phyloP scores from a whole-genome alignment of 2,113 vertebrate species.

The Osmerus mordax region DNA sequence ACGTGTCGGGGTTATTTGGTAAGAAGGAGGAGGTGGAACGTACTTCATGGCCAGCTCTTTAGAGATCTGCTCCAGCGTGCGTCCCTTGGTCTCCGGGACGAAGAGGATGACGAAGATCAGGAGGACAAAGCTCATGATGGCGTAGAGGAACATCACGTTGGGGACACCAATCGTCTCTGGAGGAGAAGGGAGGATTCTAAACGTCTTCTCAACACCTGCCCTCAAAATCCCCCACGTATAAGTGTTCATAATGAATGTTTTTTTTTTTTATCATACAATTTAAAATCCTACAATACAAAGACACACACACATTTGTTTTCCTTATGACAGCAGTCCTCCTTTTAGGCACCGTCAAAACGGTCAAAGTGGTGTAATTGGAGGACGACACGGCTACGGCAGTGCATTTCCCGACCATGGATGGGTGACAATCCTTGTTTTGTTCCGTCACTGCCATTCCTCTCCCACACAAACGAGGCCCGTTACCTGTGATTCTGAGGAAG shows the following conservation, averaged over 20 bases:
- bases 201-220: constrained; percentile 5
- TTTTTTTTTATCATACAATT: no score
- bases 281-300: background rate
- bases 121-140: constrained; percentile 82
- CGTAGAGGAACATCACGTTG: constrained; percentile 86
- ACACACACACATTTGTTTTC: no score
- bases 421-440: background rate
- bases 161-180: constrained; percentile 85
- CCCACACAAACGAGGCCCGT: background rate
- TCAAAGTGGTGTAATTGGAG: no score
- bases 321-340: no score
- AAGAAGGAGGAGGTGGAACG: constrained; percentile 45
- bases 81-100: constrained; percentile 89
- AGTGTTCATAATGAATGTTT: no score
- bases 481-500: constrained; percentile 90
- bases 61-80: constrained; percentile 91
- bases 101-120: constrained; percentile 85
- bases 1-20: background rate
- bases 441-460: constrained; percentile 6
- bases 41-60: constrained; percentile 87
- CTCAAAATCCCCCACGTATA: background rate
- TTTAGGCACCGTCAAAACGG: no score
- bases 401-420: no score
- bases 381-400: no score
- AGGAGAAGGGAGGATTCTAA: constrained; percentile 25